These are phyloP conservation scores for Spodoptera littoralis DNA, from an alignment of 2,888 invertebrate genomes.

Conservation along the genomic window DNA sequence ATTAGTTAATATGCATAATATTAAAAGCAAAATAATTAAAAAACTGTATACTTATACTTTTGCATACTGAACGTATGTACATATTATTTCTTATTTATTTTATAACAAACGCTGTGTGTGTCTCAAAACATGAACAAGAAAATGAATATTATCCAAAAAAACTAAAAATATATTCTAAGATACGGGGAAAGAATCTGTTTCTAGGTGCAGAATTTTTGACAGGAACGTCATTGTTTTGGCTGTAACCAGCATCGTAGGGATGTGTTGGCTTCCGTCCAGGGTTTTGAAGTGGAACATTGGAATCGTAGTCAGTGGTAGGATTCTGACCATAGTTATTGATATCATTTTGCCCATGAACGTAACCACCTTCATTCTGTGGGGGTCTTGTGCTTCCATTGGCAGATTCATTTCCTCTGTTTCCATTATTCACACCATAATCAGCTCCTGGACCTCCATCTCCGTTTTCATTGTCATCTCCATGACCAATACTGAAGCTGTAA, in stretches of 20 bases:
- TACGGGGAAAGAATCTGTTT: neutral
- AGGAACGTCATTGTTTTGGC: constrained; percentile 4
- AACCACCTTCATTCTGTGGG: constrained; percentile 9
- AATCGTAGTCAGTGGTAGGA: neutral
- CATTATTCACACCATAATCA: constrained; percentile 7
- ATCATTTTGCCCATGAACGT: constrained; percentile 18
- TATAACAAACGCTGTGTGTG: too few species aligned
- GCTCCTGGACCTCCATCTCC: constrained; percentile 5
- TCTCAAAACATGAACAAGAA: neutral
- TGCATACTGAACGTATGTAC: too few species aligned
- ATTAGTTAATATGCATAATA: too few species aligned
- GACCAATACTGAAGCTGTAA: constrained; percentile 37
- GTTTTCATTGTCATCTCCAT: constrained; percentile 5
- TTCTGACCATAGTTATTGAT: constrained; percentile 13
- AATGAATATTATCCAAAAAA: constrained; percentile 2
- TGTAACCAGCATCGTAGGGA: constrained; percentile 12
- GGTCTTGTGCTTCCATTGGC: constrained; percentile 2
- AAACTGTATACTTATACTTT: too few species aligned
- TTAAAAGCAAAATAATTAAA: too few species aligned
- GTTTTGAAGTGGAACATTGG: constrained; percentile 13
- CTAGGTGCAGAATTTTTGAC: constrained; percentile 23
- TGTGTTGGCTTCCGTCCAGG: constrained; percentile 11
- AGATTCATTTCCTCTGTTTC: constrained; percentile 3
- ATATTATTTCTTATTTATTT: too few species aligned
- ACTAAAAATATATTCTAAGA: neutral